phyloP scores from a whole-genome alignment of 2,113 vertebrate species.

The Mastomys natalensis region DNA sequence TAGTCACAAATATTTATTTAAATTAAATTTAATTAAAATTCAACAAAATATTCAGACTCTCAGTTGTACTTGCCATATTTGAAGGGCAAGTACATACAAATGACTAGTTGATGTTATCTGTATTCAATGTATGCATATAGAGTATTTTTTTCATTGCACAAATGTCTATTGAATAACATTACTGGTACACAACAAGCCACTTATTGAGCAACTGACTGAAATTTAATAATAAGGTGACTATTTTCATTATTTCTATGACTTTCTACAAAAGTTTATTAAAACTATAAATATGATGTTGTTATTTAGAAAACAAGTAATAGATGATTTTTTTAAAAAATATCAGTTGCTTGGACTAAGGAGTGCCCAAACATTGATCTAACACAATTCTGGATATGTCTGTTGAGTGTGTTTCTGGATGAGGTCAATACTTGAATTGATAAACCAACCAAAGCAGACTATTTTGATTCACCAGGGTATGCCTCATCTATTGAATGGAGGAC shows the following conservation, averaged over 20 bases:
- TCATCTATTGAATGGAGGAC: background rate
- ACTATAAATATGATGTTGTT: background rate
- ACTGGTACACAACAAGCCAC: background rate
- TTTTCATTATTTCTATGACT: constrained; percentile 19
- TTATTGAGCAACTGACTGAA: background rate
- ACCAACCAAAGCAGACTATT: background rate
- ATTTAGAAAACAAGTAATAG: background rate
- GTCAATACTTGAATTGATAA: background rate
- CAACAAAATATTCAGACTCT: background rate
- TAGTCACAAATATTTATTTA: background rate
- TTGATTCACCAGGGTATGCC: background rate
- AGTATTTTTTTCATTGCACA: background rate
- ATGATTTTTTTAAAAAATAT: background rate
- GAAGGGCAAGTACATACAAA: background rate
- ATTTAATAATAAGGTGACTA: constrained; percentile 4
- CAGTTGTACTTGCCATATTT: background rate
- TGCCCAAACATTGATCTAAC: background rate
- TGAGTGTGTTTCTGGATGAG: background rate
- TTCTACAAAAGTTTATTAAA: background rate
- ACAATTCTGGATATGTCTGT: background rate
- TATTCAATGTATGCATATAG: background rate
- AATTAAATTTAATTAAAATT: constrained; percentile 37
- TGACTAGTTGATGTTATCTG: background rate
- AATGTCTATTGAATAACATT: background rate
- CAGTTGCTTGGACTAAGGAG: background rate